A percentile compares a stretch with the other conserved stretches of the same genome.
These are phyloP conservation scores for Morpho deidamia DNA, from an alignment of 2,888 invertebrate genomes.

Conservation along the genomic window DNA sequence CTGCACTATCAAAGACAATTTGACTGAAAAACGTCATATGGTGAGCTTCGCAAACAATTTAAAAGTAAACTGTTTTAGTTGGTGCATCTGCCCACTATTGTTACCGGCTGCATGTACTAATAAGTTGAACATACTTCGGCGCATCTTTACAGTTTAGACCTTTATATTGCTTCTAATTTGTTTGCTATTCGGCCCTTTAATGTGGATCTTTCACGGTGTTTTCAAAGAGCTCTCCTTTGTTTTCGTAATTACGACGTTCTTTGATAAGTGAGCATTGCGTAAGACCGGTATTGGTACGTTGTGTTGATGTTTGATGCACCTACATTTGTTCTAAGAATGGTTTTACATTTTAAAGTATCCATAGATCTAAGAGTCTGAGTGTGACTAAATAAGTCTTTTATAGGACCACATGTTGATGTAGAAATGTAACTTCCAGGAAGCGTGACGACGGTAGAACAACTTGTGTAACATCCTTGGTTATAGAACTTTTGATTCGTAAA, in stretches of 20 bases:
- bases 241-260: conserved; percentile 47
- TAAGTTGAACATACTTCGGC: conserved; percentile 51
- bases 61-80: conserved; percentile 26
- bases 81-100: conserved; percentile 28
- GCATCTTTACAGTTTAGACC: conserved; percentile 51
- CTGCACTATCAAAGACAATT: conserved; percentile 1
- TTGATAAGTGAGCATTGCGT: conserved; percentile 34
- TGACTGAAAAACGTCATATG: not conserved
- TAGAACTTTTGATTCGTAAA: not conserved
- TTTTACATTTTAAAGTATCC: not conserved
- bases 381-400: not conserved
- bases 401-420: not conserved
- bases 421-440: not conserved
- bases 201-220: conserved; percentile 47
- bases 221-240: conserved; percentile 50
- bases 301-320: conserved; percentile 17
- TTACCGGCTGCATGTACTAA: conserved; percentile 39
- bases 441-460: no score
- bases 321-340: not conserved
- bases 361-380: not conserved
- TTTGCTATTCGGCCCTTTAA: conserved; percentile 59
- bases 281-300: conserved; percentile 30
- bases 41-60: conserved; percentile 6
- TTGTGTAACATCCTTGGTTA: not conserved
- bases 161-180: conserved; percentile 62